Evolutionary conservation across 2,797 vertebrate species (phyloP), one percentile per base, ranked within the genome.

Genomic region (Gymnocypris eckloni): DNA sequence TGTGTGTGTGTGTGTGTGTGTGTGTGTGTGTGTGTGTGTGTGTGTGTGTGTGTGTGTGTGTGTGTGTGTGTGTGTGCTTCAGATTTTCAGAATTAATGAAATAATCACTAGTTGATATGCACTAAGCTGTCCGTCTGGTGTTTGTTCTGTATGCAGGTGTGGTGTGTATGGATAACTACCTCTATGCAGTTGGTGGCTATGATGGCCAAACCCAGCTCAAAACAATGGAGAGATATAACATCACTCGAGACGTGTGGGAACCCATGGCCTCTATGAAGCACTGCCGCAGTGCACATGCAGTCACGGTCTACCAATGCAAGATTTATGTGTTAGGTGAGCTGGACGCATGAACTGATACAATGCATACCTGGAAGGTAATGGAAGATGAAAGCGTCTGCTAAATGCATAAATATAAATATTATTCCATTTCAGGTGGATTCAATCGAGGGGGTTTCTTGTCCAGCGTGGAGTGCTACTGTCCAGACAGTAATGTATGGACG

Each of bases 171-270:
- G 95, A 95, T 91, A 89, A 89, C 0, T 90, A 93, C 90, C 92
- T 97, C 86, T 97, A 95, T 4, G 95, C 95, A 1, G 88, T 96
- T 22, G 96, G 96, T 45, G 96, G 96, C 2, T 97, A 95, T 11
- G 94, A 96, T 45, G 96, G 96, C 15, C 92, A 28, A 85, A 91
- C 45, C 69, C 96, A 97, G 91, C 93, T 96, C 75, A 90, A 90
- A 72, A 92, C 93, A 0, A 90, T 94, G 91, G 96, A 97, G 89
- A 92, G 95, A 13, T 97, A 96, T 90, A 95, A 93, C 5, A 83
- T 93, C 6, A 61, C 89, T 81, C 91, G 90, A 86, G 94, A 96
- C 69, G 67, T 84, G 1, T 97, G 96, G 96, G 95, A 96, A 86
- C 88, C 91, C 39, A 81, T 93, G 76, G 93, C 94, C 54, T 88